phyloP scores from a whole-genome alignment of 2,797 vertebrate species.

The Carduelis carduelis region DNA sequence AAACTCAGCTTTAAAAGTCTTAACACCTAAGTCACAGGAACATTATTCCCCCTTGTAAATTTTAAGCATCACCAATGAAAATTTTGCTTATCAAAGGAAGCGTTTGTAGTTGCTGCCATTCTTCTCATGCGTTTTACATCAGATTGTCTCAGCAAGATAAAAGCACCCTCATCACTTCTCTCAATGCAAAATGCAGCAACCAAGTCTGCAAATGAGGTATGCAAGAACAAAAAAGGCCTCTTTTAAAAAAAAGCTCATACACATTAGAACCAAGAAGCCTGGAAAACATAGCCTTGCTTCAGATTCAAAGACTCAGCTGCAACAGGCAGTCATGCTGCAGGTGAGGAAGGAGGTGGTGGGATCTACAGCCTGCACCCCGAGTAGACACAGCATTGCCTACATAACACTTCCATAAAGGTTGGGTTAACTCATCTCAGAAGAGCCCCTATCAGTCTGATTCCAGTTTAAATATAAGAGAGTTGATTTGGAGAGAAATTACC shows the following conservation, averaged over 20 bases:
- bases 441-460: not conserved
- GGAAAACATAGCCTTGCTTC: not conserved
- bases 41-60: not conserved
- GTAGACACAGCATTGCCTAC: accelerated
- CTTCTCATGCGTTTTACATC: not conserved
- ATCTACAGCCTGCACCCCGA: not conserved
- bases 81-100: not conserved
- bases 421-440: not conserved
- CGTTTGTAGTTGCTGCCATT: not conserved
- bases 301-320: not conserved
- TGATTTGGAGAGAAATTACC: not conserved
- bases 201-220: not conserved
- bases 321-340: not conserved
- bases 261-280: not conserved
- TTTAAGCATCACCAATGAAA: not conserved
- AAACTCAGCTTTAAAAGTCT: not conserved
- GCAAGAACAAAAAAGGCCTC: not conserved
- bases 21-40: not conserved
- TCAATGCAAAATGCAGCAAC: not conserved
- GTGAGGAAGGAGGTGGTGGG: not conserved
- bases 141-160: not conserved
- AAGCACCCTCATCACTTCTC: not conserved
- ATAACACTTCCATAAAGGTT: not conserved
- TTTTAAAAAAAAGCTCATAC: not conserved
- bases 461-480: not conserved